Percentiles rank a stretch among this genome's conserved stretches.
phyloP scores from a whole-genome alignment of 2,888 invertebrate genomes.

The Agonopterix heracliana region DNA sequence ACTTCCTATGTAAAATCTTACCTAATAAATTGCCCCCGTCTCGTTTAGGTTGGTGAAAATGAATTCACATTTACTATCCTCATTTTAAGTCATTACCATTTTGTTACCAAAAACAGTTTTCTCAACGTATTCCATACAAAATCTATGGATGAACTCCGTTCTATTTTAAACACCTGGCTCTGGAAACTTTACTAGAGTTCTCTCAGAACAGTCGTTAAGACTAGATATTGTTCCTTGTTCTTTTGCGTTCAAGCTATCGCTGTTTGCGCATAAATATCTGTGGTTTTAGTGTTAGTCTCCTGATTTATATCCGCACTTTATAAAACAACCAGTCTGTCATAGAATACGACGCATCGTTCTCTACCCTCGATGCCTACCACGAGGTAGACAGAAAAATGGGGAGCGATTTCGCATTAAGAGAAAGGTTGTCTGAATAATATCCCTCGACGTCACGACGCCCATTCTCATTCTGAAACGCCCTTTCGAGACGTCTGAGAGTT shows the following conservation, averaged over 20 bases:
- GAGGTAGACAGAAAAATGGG: conserved; percentile 28
- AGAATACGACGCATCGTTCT: no score
- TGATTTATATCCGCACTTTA: no score
- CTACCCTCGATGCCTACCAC: no score
- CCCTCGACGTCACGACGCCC: conserved; percentile 41
- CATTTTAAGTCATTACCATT: conserved; percentile 17
- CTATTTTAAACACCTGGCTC: not conserved
- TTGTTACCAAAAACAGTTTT: not conserved
- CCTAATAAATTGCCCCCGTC: conserved; percentile 47
- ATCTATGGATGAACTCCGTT: not conserved
- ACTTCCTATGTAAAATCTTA: conserved; percentile 48
- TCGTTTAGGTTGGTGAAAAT: conserved; percentile 39
- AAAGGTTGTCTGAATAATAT: conserved; percentile 36
- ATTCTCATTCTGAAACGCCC: conserved; percentile 57
- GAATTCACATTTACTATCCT: conserved; percentile 31
- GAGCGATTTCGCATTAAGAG: conserved; percentile 44
- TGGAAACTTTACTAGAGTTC: not conserved
- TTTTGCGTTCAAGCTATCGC: no score
- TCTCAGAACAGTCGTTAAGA: not conserved
- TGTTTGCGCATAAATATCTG: no score
- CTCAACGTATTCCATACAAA: not conserved
- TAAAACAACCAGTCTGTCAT: no score
- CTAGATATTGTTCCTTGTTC: no score
- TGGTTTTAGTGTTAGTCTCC: not conserved
- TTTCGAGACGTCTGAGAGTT: conserved; percentile 61